Evolutionary conservation across 1,140 invertebrate genomes (phyloP).

Genomic region (Drosophila carrolli): DNA sequence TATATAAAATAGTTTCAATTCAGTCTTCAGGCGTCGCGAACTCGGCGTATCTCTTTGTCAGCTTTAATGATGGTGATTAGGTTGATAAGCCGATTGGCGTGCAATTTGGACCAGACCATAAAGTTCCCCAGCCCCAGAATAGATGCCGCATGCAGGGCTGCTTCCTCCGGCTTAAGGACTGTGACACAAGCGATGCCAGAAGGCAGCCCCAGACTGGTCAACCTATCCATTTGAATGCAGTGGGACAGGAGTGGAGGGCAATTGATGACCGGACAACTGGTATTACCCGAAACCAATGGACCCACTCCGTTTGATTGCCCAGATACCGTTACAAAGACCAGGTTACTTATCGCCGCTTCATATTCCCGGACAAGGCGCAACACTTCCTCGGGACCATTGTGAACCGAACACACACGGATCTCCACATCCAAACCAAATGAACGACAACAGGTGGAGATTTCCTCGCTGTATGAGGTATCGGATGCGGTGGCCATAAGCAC

Average conservation of each 20-base stretch:
- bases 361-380: slow-evolving; percentile 92
- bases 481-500: slow-evolving; percentile 97
- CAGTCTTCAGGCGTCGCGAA: too few relatives aligned
- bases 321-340: slow-evolving; percentile 95
- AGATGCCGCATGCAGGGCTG: slow-evolving; percentile 95
- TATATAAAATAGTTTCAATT: too few relatives aligned
- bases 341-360: slow-evolving; percentile 90
- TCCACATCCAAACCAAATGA: slow-evolving; percentile 91
- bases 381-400: slow-evolving; percentile 95
- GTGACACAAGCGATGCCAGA: too few relatives aligned
- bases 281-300: slow-evolving; percentile 96
- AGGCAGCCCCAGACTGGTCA: too few relatives aligned
- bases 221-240: too few relatives aligned
- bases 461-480: slow-evolving; percentile 92
- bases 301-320: slow-evolving; percentile 95
- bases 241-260: slow-evolving; percentile 87
- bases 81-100: slow-evolving; percentile 92
- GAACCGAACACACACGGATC: slow-evolving; percentile 94
- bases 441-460: slow-evolving; percentile 90
- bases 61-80: slow-evolving; percentile 87
- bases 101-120: slow-evolving; percentile 94
- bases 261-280: slow-evolving; percentile 96
- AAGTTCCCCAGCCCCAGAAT: slow-evolving; percentile 94
- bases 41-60: slow-evolving; percentile 84
- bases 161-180: slow-evolving; percentile 95